Evolutionary conservation across 2,888 invertebrate species (phyloP), one percentile per base, ranked within the genome.

Genomic region (Hypena proboscidalis): DNA sequence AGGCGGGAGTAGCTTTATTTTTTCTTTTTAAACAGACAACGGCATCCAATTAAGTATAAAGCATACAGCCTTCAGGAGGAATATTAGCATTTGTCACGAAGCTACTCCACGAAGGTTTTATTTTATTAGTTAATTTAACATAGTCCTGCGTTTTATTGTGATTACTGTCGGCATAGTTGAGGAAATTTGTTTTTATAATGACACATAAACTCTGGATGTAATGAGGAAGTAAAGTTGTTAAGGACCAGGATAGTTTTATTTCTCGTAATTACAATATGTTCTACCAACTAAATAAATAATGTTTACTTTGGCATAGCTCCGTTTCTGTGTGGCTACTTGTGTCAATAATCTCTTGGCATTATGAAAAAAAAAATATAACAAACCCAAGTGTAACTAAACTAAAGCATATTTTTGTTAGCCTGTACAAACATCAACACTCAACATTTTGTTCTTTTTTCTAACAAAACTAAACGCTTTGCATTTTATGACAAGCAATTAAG

Each of bases 31-130:
- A 60, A 46, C 33, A 57, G 62, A 63, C 61, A 60, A 47, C 45
- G 64, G 58, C 66, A 47, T 74, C 75, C 79, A 80, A 81, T 82
- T 80, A 82, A 70, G 75, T 70, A 65, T 68, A 77, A 72, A 74
- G 70, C 73, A 73, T 64, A 69, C 60, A 65, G 43, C 60, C 62
- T 65, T 62, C 46, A 66, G 69, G 52, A 53, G 42, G 60, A 62
- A 70, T 73, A 77, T 76, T 70, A 62, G 60, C 63, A 54, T 67
- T 71, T 68, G 79, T 59, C 62, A 62, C 62, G 62, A 57, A 59
- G 40, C 25, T 39, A 42, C 41, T 53, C 36, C 65, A 73, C 69
- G 70, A 69, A 70, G 51, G 54, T 62, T 67, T 70, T 70, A 74
- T 72, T 65, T n/a, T 65, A 58, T 55, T 62, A 67, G 60, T 54